phyloP scores from a whole-genome alignment of 64 coral and sea anemone species.

The Catalaphyllia jardinei region DNA sequence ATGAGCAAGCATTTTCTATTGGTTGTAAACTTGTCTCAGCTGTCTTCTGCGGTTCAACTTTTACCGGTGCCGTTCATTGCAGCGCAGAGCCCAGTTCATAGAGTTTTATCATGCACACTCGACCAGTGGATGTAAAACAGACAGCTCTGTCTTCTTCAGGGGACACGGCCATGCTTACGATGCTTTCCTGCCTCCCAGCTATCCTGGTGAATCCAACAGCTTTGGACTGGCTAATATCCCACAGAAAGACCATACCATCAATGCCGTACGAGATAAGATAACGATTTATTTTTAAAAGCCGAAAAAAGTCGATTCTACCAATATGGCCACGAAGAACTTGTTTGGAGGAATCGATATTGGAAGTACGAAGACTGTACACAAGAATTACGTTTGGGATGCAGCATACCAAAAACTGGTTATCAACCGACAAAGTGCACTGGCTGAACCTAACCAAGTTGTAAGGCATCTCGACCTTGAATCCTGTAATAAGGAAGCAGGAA shows the following conservation, averaged over 20 bases:
- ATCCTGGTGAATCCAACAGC: neutral
- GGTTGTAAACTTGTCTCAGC: neutral
- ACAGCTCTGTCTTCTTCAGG: constrained; percentile 26
- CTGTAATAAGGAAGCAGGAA: neutral
- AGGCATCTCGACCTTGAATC: neutral
- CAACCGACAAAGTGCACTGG: neutral
- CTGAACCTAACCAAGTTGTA: neutral
- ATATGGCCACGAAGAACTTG: constrained; percentile 10
- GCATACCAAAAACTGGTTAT: constrained; percentile 29
- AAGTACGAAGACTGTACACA: neutral
- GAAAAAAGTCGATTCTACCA: constrained; percentile 24
- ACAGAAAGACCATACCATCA: constrained; percentile 16
- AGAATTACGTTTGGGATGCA: constrained; percentile 35
- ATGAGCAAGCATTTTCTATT: neutral
- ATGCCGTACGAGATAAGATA: constrained; percentile 24
- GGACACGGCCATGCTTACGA: constrained; percentile 28
- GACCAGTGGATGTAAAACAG: constrained; percentile 8
- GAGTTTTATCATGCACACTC: neutral
- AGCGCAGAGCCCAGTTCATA: neutral
- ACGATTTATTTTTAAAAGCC: constrained; percentile 20
- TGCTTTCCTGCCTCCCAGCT: neutral
- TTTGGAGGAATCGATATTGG: neutral
- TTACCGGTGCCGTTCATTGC: neutral
- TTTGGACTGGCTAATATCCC: constrained; percentile 7
- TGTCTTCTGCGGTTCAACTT: too few species aligned